Evolutionary conservation across 1,140 invertebrate species (phyloP), one percentile per base, ranked within the genome.

Genomic region (Tetramorium alpestre): DNA sequence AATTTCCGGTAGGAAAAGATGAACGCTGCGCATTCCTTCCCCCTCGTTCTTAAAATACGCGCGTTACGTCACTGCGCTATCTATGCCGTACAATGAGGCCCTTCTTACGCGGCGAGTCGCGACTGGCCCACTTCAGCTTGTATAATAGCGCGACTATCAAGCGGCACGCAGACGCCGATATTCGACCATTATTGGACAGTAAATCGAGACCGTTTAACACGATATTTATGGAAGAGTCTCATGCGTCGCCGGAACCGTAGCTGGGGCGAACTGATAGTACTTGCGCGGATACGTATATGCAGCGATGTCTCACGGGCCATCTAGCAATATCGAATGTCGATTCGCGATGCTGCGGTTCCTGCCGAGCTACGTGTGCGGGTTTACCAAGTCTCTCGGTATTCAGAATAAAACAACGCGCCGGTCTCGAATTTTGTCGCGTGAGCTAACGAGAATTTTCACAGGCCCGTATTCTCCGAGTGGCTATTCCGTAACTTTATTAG

Each of bases 181-280:
- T 91, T 93, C 92, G 81, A 78, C 84, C 91, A 93, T 93, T 93
- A 94, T 94, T 93, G 92, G 92, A 93, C 89, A 89, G 91, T 93
- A 94, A 94, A 93, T 92, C 92, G 93, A 94, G 90, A 76, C 91
- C 92, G 91, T 93, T 94, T 93, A 93, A 91, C 93, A 82, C 84
- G 92, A 94, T 94, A 94, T 94, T 94, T 94, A 94, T 94, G 94
- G 90, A 76, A 72, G 75, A 81, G 70, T 86, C 60, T 75, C 67
- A 72, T 51, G 91, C 90, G 86, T 85, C 54, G 58, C 75, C 76
- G 77, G 56, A 58, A 60, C 54, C 41, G 62, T n/a, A 77, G 76
- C 92, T 93, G 92, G 77, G 86, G 82, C 82, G 77, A 76, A 54
- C 78, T 78, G 92, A 93, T 93, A 87, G 89, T 86, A 89, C 72